Base-by-base conservation (phyloP, 2,888 invertebrate genomes). In the Anthoptus insignis region DNA sequence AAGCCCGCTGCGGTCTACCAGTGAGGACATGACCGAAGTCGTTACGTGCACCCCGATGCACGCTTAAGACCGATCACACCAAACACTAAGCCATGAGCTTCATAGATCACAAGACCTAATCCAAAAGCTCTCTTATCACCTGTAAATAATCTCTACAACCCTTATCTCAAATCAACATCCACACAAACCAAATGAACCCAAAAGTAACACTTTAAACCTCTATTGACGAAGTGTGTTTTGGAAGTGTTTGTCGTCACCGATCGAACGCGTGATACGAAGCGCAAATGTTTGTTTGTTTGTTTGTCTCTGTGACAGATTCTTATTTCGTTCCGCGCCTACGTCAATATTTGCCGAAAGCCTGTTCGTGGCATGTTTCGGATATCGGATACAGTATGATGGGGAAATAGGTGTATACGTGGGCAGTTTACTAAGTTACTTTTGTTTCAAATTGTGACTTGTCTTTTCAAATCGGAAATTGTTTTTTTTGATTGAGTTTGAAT, bases 401-500 rank as follows among this genome's bases (percentile, higher is more conserved):
- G 45, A 22, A 45, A 45, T 45, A 21, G 45, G 21, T 45, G 45
- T 21, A 42, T 16, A 21, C 45, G 45, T 21, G 45, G 22, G 21
- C 21, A 7, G 45, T 22, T 45, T 45, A 22, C 45, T 13, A 45
- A 45, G 5, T 45, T n/a, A n/a, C n/a, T n/a, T n/a, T n/a, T n/a
- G n/a, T n/a, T n/a, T n/a, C n/a, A n/a, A n/a, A n/a, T n/a, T n/a
- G n/a, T n/a, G n/a, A n/a, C n/a, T n/a, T n/a, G n/a, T n/a, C n/a
- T n/a, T n/a, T n/a, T n/a, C n/a, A n/a, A n/a, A n/a, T n/a, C n/a
- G n/a, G n/a, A n/a, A n/a, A n/a, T n/a, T n/a, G 76, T 84, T 78
- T 85, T 84, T 86, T 87, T 86, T 80, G 81, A 85, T 88, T 86
- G 75, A 76, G 76, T n/a, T n/a, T n/a, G n/a, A 71, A 76, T 86